These are phyloP conservation scores for Kradibia gibbosae DNA, from an alignment of 1,140 invertebrate genomes.

Conservation along the genomic window DNA sequence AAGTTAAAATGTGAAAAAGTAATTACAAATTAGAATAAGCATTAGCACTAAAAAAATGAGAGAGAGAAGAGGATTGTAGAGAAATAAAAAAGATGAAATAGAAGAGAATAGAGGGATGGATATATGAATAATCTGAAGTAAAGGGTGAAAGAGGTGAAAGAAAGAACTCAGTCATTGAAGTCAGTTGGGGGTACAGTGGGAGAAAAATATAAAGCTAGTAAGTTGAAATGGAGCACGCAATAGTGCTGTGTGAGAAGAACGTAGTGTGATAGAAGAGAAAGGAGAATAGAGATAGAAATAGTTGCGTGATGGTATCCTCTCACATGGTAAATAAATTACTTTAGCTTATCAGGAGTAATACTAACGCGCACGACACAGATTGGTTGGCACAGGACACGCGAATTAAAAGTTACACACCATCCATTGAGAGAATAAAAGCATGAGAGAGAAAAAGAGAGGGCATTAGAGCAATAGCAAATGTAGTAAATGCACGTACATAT, in stretches of 20 bases:
- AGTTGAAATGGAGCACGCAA: neutral
- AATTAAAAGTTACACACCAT: slow-evolving; percentile 70
- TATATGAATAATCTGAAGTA: neutral
- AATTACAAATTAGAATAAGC: neutral
- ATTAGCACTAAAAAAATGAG: neutral
- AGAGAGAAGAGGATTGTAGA: neutral
- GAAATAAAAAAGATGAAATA: neutral
- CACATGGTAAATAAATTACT: slow-evolving; percentile 72
- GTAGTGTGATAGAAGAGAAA: neutral
- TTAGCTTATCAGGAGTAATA: slow-evolving; percentile 71
- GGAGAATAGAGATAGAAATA: slow-evolving; percentile 10
- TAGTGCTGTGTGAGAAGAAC: neutral
- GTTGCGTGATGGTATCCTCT: slow-evolving; percentile 71
- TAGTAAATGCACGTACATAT: neutral
- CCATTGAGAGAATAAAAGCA: slow-evolving; percentile 1
- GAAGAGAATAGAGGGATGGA: neutral
- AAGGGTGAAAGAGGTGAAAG: neutral
- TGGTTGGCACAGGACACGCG: slow-evolving; percentile 70
- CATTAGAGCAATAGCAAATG: too few species aligned
- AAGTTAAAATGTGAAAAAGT: neutral
- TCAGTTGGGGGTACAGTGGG: neutral
- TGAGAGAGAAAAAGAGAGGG: neutral
- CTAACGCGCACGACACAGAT: slow-evolving; percentile 71
- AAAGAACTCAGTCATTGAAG: neutral
- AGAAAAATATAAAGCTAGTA: neutral